A percentile compares a stretch with the other conserved stretches of the same genome.
Conservation (phyloP, 2,888 invertebrate genomes). For the Smittia sp. region DNA sequence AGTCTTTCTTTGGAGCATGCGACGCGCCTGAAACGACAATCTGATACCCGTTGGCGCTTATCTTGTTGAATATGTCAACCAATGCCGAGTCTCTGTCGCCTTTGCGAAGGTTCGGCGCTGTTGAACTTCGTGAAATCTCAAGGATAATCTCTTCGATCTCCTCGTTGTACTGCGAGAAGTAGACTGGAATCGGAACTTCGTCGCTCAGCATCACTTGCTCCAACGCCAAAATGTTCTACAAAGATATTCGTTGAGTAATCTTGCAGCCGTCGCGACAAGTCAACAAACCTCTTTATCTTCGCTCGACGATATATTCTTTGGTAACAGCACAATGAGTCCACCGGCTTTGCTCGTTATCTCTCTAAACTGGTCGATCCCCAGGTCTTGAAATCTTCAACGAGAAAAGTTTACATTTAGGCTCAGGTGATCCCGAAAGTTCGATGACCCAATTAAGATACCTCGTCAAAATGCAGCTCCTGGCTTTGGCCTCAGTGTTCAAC, state of each 20-base stretch:
- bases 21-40: slow-evolving; percentile 72
- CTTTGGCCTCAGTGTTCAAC: background rate
- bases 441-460: slow-evolving; percentile 65
- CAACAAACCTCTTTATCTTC: background rate
- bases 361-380: slow-evolving; percentile 74
- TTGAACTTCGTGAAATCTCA: slow-evolving; percentile 69
- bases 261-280: background rate
- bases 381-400: slow-evolving; percentile 62
- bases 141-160: slow-evolving; percentile 71
- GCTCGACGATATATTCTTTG: slow-evolving; percentile 60
- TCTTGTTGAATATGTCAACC: slow-evolving; percentile 77
- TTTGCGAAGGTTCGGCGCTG: slow-evolving; percentile 54
- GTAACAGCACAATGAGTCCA: slow-evolving; percentile 80
- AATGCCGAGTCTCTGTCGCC: slow-evolving; percentile 67
- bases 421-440: slow-evolving; percentile 60
- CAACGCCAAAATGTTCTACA: slow-evolving; percentile 69
- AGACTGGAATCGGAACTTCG: slow-evolving; percentile 80
- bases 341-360: slow-evolving; percentile 77
- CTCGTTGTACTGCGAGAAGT: slow-evolving; percentile 75
- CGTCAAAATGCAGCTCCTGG: slow-evolving; percentile 15
- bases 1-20: slow-evolving; percentile 69
- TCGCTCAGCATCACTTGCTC: slow-evolving; percentile 81
- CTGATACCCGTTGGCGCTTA: slow-evolving; percentile 95
- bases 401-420: background rate
- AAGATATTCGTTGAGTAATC: slow-evolving; percentile 41